Conservation (phyloP, 2,797 vertebrate species). For the Halcyon smyrnensis region DNA sequence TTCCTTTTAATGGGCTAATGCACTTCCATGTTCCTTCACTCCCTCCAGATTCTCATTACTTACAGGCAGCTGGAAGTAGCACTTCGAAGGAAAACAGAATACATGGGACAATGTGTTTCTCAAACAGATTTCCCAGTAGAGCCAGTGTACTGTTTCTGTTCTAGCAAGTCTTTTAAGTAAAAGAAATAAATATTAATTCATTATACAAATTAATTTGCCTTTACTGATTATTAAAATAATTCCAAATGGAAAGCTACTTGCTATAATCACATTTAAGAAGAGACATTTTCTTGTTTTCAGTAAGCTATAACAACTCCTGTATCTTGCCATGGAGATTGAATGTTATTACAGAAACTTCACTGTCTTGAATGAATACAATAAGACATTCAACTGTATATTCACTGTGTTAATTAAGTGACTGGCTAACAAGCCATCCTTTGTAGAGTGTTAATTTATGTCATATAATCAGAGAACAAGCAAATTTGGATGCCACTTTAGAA, state of each 20-base stretch:
- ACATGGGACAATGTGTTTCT: not conserved
- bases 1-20: not conserved
- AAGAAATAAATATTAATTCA: not conserved
- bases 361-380: not conserved
- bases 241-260: not conserved
- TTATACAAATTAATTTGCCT: not conserved
- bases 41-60: not conserved
- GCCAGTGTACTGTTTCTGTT: not conserved
- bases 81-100: not conserved
- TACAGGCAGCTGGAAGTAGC: not conserved
- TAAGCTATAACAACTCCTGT: not conserved
- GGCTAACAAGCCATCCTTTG: not conserved
- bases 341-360: not conserved
- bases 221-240: not conserved
- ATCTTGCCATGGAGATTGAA: not conserved
- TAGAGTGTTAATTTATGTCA: not conserved
- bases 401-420: not conserved
- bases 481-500: not conserved
- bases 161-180: not conserved
- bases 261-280: not conserved
- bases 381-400: not conserved
- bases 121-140: not conserved
- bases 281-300: not conserved
- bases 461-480: not conserved
- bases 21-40: not conserved